Percentiles rank a stretch among this genome's conserved stretches.
phyloP scores from a whole-genome alignment of 2,797 vertebrate genomes.

The Cheirogaleus major region DNA sequence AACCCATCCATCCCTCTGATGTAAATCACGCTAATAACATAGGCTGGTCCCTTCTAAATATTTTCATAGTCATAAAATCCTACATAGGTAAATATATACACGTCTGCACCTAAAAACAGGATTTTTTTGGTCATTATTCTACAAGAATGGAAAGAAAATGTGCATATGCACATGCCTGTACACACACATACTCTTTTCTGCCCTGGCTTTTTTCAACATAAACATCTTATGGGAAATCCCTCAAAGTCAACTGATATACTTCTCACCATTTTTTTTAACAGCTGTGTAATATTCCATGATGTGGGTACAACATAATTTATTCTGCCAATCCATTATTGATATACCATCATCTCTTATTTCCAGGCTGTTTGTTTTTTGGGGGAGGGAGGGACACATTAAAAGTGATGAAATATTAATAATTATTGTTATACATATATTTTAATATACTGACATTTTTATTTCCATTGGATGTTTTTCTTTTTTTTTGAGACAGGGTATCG shows the following conservation, averaged over 20 bases:
- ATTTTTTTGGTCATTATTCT: neutral
- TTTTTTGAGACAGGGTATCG: too few species aligned
- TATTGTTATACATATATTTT: neutral
- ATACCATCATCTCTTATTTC: neutral
- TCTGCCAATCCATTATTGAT: neutral
- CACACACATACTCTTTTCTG: neutral
- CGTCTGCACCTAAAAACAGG: neutral
- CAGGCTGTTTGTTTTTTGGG: neutral
- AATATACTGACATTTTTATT: neutral
- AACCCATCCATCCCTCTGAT: neutral
- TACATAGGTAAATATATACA: neutral
- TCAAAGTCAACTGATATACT: neutral
- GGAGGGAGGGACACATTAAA: neutral
- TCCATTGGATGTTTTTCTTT: neutral
- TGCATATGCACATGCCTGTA: too few species aligned
- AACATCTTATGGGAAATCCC: neutral
- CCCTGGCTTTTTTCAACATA: neutral
- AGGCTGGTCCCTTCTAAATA: neutral
- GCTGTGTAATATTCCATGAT: neutral
- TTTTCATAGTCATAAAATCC: neutral
- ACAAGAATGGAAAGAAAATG: neutral
- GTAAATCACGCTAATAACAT: neutral
- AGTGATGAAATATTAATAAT: neutral
- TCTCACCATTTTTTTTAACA: constrained; percentile 8
- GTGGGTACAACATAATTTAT: neutral